phyloP scores from a whole-genome alignment of 2,888 invertebrate species.

The Lepetodrilus schrolli region DNA sequence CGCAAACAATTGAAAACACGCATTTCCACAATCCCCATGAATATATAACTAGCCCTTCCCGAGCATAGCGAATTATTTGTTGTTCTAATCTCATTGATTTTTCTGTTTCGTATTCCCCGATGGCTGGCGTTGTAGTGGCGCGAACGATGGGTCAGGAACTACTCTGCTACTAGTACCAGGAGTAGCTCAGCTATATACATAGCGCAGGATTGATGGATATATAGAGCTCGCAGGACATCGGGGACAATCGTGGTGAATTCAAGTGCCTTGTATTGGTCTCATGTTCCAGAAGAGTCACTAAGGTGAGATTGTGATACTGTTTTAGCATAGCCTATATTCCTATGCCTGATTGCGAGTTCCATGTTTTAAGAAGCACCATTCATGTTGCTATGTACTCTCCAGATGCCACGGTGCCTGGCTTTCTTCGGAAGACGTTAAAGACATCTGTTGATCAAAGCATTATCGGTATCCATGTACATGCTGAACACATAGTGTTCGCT shows the following conservation, averaged over 20 bases:
- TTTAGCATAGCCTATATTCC: too few relatives aligned
- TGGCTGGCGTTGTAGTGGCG: neutral
- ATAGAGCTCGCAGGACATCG: neutral
- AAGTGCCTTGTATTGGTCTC: neutral
- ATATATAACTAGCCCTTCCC: neutral
- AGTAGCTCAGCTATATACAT: neutral
- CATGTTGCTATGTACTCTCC: too few relatives aligned
- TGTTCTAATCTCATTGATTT: slow-evolving; percentile 27
- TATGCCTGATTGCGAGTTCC: too few relatives aligned
- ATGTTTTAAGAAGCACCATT: too few relatives aligned
- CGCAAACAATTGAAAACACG: too few relatives aligned
- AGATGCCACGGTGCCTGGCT: too few relatives aligned
- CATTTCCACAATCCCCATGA: neutral
- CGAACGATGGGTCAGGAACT: neutral
- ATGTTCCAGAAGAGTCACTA: neutral
- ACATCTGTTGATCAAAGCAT: too few relatives aligned
- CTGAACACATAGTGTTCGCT: too few relatives aligned
- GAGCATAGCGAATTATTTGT: neutral
- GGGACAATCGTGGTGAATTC: neutral
- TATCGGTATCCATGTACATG: too few relatives aligned
- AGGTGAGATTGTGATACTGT: neutral
- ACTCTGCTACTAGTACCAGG: neutral
- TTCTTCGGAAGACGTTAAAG: neutral
- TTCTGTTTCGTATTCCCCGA: slow-evolving; percentile 23
- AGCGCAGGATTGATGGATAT: neutral